phyloP scores from a whole-genome alignment of 2,113 vertebrate genomes.

The Apteryx owenii region DNA sequence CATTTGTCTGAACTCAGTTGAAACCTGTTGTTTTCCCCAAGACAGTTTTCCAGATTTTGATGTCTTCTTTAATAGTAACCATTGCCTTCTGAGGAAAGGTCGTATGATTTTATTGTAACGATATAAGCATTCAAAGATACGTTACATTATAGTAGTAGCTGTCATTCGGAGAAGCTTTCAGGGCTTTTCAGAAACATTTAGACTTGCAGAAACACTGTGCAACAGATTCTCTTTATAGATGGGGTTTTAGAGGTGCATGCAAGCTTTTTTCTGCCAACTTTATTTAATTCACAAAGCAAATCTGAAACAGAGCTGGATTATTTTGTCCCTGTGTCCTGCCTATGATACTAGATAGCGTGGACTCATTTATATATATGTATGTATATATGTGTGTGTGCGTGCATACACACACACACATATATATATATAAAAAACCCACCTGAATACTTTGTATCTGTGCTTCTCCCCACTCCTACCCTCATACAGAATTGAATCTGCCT shows the following conservation, averaged over 20 bases:
- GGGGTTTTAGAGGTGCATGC: background rate
- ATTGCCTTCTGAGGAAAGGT: background rate
- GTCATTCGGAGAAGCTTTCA: background rate
- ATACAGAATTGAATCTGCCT: background rate
- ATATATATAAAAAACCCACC: background rate
- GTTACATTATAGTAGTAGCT: background rate
- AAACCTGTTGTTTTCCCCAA: background rate
- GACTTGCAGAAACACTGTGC: background rate
- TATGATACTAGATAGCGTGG: background rate
- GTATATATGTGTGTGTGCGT: background rate
- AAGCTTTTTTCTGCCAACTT: background rate
- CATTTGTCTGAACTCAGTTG: background rate
- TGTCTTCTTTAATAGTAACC: background rate
- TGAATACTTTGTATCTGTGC: background rate
- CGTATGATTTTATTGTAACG: background rate
- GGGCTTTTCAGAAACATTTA: background rate
- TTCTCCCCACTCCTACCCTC: background rate
- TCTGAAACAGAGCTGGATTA: background rate
- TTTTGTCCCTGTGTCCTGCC: background rate
- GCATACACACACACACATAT: background rate
- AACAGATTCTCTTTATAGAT: background rate
- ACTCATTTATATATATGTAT: background rate
- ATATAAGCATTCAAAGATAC: background rate
- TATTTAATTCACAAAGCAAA: background rate
- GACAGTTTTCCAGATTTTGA: background rate